Conservation (phyloP, 2,888 invertebrate species). For the Bimastos eiseni region DNA sequence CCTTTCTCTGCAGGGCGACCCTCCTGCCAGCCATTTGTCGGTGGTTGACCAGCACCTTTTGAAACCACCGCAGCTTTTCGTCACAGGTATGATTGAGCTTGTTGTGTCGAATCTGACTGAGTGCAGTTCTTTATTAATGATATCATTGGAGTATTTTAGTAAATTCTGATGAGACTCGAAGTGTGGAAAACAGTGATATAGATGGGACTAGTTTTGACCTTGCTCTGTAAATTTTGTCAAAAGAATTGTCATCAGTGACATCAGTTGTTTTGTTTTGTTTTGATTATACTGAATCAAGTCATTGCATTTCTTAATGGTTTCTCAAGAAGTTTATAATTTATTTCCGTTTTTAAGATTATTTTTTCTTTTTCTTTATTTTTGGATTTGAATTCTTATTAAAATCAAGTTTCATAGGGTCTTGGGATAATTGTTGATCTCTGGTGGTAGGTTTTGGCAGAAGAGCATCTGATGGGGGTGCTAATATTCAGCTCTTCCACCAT, state of each 20-base stretch:
- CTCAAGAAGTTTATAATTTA: background rate
- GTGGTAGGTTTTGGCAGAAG: slow-evolving; percentile 37
- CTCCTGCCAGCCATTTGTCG: background rate
- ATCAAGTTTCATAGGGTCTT: no score
- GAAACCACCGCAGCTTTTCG: slow-evolving; percentile 76
- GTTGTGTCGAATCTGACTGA: background rate
- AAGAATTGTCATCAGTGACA: background rate
- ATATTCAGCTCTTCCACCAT: slow-evolving; percentile 37
- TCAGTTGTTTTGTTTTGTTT: background rate
- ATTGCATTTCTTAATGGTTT: background rate
- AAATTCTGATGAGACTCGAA: background rate
- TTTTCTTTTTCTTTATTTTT: no score
- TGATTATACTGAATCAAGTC: background rate
- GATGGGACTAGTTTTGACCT: background rate
- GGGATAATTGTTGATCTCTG: background rate
- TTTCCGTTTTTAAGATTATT: background rate
- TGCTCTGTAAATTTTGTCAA: background rate
- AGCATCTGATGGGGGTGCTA: slow-evolving; percentile 43
- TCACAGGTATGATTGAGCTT: slow-evolving; percentile 6
- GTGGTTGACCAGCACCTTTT: slow-evolving; percentile 80
- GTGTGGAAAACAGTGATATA: background rate
- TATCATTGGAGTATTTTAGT: background rate
- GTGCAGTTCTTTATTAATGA: background rate
- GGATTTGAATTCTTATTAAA: no score
- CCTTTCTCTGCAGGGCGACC: slow-evolving; percentile 61